Evolutionary conservation across 1,140 invertebrate species (phyloP), one percentile per base, ranked within the genome.

Genomic region (Stratiolaelaps scimitus): DNA sequence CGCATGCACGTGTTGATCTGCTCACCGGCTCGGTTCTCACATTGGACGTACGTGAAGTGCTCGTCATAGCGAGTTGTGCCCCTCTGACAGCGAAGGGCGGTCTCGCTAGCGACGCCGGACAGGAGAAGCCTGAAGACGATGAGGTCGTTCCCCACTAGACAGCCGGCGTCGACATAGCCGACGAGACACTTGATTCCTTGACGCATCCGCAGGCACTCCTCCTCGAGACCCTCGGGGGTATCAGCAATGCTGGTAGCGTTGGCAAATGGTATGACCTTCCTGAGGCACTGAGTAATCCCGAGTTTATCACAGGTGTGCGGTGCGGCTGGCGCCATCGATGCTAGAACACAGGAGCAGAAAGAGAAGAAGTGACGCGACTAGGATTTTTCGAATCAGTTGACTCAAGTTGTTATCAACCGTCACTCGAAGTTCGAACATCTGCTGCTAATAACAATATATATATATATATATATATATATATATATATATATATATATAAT

Each of bases 121-220:
- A 60, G 26, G 4, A 26, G 15, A 23, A 60, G 26, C 23, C 23
- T 60, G 1, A 60, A 10, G 26, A 23, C 53, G 2, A 2, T n/a
- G 26, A 29, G 26, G 13, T 15, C 34, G 23, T 60, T 23, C 34
- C 53, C 53, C 53, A 19, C 26, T 4, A 60, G 15, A 34, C 53
- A 60, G 15, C 23, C 53, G 10, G 53, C 26, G 1, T 60, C 23
- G 53, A 23, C 53, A 23, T 60, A 60, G 20, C 26, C 53, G 1
- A 60, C 15, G 53, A 60, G 53, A 60, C 53, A 60, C 1, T n/a
- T 26, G 53, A 60, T 26, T 17, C 26, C 53, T 23, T 60, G 17
- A 29, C 53, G 53, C 2, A 15, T 23, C 13, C 10, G 1, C 53
- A 26, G n/a, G 10, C 15, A 60, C 23, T 60, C 23, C 34, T 23